Percentiles rank a stretch among this genome's conserved stretches.
phyloP scores from a whole-genome alignment of 2,113 vertebrate genomes.

The Hoplias malabaricus region DNA sequence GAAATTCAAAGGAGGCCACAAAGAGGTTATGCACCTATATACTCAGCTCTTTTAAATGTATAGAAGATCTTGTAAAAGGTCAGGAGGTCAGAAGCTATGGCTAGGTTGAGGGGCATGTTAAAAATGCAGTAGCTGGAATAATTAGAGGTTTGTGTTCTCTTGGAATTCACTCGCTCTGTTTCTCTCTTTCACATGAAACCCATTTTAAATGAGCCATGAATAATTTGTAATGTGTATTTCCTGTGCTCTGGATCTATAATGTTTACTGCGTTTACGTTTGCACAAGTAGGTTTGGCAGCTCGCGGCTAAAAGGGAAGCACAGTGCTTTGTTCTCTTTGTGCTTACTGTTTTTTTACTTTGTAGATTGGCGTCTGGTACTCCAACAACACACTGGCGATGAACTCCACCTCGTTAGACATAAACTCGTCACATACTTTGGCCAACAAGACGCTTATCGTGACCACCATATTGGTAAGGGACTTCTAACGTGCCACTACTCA shows the following conservation, averaged over 20 bases:
- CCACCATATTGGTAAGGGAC: conserved; percentile 85
- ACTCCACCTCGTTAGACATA: conserved; percentile 82
- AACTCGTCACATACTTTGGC: conserved; percentile 81
- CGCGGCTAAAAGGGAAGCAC: background rate
- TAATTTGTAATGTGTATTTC: background rate
- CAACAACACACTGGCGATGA: conserved; percentile 86
- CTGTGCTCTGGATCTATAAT: background rate
- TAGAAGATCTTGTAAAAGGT: background rate
- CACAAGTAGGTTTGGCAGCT: background rate
- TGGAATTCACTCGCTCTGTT: background rate
- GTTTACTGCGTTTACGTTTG: background rate
- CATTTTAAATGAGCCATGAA: background rate
- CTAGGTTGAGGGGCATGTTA: conserved; percentile 19
- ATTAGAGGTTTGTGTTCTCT: conserved; percentile 16
- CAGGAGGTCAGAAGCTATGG: conserved; percentile 44
- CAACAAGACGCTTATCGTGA: conserved; percentile 86
- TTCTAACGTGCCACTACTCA: conserved; percentile 1
- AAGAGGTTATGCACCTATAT: conserved; percentile 71
- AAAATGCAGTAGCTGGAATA: conserved; percentile 23
- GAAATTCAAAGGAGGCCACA: conserved; percentile 81
- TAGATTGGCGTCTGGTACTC: conserved; percentile 90
- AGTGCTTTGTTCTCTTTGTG: background rate
- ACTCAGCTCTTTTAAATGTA: background rate
- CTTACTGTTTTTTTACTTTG: background rate
- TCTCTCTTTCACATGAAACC: background rate